Conservation (phyloP, 2,888 invertebrate species). For the Zaprionus bogoriensis region DNA sequence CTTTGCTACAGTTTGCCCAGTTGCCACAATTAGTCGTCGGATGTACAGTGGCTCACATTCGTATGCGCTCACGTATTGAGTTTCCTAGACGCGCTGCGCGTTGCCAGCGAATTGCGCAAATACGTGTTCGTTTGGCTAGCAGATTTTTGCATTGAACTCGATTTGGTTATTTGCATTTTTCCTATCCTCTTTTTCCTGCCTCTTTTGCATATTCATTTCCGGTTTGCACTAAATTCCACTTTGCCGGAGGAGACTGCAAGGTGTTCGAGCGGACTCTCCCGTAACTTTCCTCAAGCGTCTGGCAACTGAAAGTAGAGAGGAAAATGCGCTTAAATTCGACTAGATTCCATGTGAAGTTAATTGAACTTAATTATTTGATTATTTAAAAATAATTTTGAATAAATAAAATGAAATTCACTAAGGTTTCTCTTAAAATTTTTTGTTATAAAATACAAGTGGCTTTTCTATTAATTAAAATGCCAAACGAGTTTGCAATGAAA, state of each 20-base stretch:
- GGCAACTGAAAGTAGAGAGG: background rate
- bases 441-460: too few relatives aligned
- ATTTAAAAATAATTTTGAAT: background rate
- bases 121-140: slow-evolving; percentile 38
- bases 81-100: background rate
- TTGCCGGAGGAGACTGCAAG: slow-evolving; percentile 3
- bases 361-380: background rate
- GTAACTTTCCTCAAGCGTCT: background rate
- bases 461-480: too few relatives aligned
- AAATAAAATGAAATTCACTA: too few relatives aligned
- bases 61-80: slow-evolving; percentile 35
- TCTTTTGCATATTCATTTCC: slow-evolving; percentile 76
- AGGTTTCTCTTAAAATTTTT: background rate
- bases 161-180: slow-evolving; percentile 70
- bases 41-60: slow-evolving; percentile 53
- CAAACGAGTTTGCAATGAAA: too few relatives aligned
- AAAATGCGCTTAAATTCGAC: too few relatives aligned
- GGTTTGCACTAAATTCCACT: slow-evolving; percentile 46
- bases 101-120: slow-evolving; percentile 38
- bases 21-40: slow-evolving; percentile 63
- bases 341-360: too few relatives aligned
- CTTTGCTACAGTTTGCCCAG: slow-evolving; percentile 40
- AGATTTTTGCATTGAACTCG: slow-evolving; percentile 64
- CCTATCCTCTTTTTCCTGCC: slow-evolving; percentile 58
- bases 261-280: slow-evolving; percentile 1